phyloP scores from a whole-genome alignment of 2,113 vertebrate species.

The Turdus rufiventris region DNA sequence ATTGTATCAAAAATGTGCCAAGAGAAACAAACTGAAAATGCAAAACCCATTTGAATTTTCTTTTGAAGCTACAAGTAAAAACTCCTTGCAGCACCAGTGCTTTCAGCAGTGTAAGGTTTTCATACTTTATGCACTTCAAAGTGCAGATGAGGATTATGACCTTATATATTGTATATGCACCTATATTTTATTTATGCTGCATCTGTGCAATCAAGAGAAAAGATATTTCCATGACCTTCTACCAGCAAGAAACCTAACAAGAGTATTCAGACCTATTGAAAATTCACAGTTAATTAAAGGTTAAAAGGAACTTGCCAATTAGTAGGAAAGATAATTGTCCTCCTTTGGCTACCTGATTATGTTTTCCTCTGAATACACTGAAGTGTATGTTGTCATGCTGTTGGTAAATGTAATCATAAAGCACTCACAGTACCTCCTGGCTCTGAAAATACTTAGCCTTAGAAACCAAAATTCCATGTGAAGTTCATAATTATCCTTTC shows the following conservation, averaged over 20 bases:
- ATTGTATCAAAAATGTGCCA: slow-evolving; percentile 66
- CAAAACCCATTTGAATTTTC: slow-evolving; percentile 58
- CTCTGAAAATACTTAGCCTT: slow-evolving; percentile 37
- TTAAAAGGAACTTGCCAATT: slow-evolving; percentile 73
- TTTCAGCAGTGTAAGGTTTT: slow-evolving; percentile 49
- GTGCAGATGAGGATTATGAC: slow-evolving; percentile 38
- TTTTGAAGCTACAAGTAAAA: slow-evolving; percentile 61
- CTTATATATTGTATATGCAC: slow-evolving; percentile 12
- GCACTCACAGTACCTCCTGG: not conserved
- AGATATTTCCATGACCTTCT: slow-evolving; percentile 66
- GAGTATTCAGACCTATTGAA: slow-evolving; percentile 57
- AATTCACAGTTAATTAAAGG: slow-evolving; percentile 76
- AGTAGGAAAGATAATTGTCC: slow-evolving; percentile 71
- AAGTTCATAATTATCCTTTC: not conserved
- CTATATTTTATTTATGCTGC: slow-evolving; percentile 66
- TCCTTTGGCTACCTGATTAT: slow-evolving; percentile 69
- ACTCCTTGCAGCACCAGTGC: slow-evolving; percentile 14
- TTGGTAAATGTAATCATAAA: slow-evolving; percentile 50
- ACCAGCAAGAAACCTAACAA: slow-evolving; percentile 59
- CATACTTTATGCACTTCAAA: slow-evolving; percentile 35
- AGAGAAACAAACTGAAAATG: slow-evolving; percentile 61
- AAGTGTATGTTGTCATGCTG: slow-evolving; percentile 50
- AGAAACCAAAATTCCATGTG: slow-evolving; percentile 24
- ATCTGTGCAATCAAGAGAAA: slow-evolving; percentile 46
- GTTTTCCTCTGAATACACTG: slow-evolving; percentile 57